Base-by-base conservation (phyloP, 2,888 invertebrate species). In the Diaperis boleti region DNA sequence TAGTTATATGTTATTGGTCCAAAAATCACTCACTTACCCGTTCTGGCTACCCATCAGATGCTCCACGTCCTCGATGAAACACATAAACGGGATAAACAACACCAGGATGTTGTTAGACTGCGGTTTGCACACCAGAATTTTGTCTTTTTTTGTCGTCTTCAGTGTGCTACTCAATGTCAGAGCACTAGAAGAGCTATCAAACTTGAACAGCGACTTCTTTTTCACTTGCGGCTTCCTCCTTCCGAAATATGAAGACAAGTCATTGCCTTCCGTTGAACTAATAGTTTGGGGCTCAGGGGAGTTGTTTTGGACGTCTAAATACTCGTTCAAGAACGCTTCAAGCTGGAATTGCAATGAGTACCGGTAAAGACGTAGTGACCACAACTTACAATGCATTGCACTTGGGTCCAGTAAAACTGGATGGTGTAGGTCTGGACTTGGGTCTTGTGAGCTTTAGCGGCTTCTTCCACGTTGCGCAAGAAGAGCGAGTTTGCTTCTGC, bases 401-500 rank as follows among this genome's bases (percentile, higher is more conserved):
- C 92, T 73, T 94, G 92, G 35, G 89, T 88, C 96, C 96, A 96
- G 69, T 94, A 94, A 77, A 94, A 92, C 31, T 89, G 85, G 76
- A 91, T 86, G 74, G 88, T 88, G 76, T 92, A 92, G 41, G 89
- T 78, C 54, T 83, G 82, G 42, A 85, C 76, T 68, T 84, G 82
- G n/a, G 85, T 71, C 62, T 82, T 83, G 74, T 88, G 85, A 52
- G 84, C 85, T 67, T 86, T 85, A n/a, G 84, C 83, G 41, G 89
- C 88, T 72, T 87, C 66, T 83, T 83, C 74, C 84, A 89, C 70
- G 85, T 86, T 74, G 22, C 87, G 88, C 1, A 92, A 80, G 10
- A 94, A 85, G 37, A 88, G 79, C 14, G 86, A 81, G 77, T 95
- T 94, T n/a, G 90, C 89, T 64, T 88, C 87, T 13, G 94, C 88